Base-by-base conservation (phyloP, 2,113 vertebrate genomes). In the Ranitomeya variabilis region DNA sequence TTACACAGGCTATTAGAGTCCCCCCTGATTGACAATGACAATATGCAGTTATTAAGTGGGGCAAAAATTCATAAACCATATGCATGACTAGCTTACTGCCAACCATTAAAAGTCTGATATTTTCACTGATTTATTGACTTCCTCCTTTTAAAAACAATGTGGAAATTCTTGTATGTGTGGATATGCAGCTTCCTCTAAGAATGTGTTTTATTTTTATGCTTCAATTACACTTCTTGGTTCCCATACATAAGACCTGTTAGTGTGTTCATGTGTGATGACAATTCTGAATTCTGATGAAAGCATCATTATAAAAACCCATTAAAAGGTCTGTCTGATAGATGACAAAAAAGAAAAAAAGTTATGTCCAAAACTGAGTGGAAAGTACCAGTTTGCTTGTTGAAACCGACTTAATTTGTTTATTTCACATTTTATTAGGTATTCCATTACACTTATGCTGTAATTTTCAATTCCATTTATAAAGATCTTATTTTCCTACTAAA, bases 161-260 rank as follows among this genome's bases (percentile, higher is more conserved):
- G n/a, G n/a, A n/a, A n/a, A n/a, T 31, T 79, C 77, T 79, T 55
- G 77, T 79, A 77, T 77, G 26, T 31, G 26, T 31, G 26, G 26
- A 31, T 1, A 31, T 31, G 26, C 2, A 31, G 45, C 52, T n/a
- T 79, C 45, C 15, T 54, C 1, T 55, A 79, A 23, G 16, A 6
- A 55, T 79, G 52, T 79, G 19, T 55, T 79, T 79, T 79, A 54
- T 23, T 79, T 52, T 21, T 55, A 79, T 79, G 77, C 77, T 79
- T 79, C 77, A 55, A 10, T 57, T 79, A 57, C 52, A 80, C 21
- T 80, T 16, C 77, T 57, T 26, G 18, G 52, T 57, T 80, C 77
- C 77, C 77, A 76, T 19, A 51, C 37, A 26, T 57, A 78, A 54
- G 9, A 78, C 12, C 9, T n/a, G 52, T 26, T 19, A 9, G 52